phyloP scores from a whole-genome alignment of 2,797 vertebrate species.

The Phyllotis vaccarum region DNA sequence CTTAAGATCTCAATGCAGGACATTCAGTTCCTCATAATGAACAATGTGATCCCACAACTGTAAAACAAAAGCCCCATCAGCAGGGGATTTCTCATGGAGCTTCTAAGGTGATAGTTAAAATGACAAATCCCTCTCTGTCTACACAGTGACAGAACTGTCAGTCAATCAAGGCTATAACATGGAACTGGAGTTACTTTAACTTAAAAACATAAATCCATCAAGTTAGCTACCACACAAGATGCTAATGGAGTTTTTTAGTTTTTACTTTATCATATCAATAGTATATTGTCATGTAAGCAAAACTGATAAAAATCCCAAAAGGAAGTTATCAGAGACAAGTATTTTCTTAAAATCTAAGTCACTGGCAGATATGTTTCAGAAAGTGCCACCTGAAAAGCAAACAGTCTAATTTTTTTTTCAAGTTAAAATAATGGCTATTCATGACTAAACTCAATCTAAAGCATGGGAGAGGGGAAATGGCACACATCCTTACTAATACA shows the following conservation, averaged over 20 bases:
- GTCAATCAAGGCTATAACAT: conserved; percentile 51
- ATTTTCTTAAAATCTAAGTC: neutral
- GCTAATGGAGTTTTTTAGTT: neutral
- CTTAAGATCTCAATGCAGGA: conserved; percentile 67
- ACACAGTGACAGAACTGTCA: conserved; percentile 68
- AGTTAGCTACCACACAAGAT: conserved; percentile 15
- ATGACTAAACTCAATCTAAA: neutral
- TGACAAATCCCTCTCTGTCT: conserved; percentile 31
- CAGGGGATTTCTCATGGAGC: neutral
- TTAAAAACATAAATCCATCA: conserved; percentile 50
- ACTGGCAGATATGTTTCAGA: neutral
- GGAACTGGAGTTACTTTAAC: conserved; percentile 43
- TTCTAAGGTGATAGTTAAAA: conserved; percentile 63
- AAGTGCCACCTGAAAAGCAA: neutral
- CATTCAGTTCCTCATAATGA: conserved; percentile 44
- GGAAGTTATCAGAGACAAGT: neutral
- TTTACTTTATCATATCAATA: neutral
- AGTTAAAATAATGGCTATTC: neutral
- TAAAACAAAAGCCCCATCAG: neutral
- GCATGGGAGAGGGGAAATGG: neutral
- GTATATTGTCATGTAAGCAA: conserved; percentile 17
- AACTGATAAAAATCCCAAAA: neutral
- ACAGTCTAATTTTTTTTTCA: neutral
- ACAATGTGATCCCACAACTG: neutral
- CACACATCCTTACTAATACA: neutral